Conservation (phyloP, 1,140 invertebrate genomes). For the Epicauta chinensis region DNA sequence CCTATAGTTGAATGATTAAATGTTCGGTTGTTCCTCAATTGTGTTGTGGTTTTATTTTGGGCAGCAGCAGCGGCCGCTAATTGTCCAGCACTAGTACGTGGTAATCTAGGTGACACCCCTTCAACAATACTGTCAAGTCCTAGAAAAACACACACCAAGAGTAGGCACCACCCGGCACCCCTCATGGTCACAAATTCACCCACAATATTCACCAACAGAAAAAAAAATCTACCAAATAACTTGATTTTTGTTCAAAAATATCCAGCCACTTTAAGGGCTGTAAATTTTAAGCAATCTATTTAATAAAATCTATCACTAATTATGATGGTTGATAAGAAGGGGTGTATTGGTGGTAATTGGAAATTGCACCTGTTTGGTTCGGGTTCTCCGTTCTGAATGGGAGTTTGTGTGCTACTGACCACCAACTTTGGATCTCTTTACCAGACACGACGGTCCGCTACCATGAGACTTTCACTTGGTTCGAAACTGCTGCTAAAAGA, state of each 20-base stretch:
- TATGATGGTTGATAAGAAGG: not conserved
- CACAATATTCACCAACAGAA: constrained; percentile 1
- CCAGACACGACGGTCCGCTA: not conserved
- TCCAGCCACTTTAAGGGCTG: constrained; percentile 1
- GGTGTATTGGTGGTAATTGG: not conserved
- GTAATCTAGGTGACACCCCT: constrained; percentile 33
- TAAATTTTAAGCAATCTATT: constrained; percentile 5
- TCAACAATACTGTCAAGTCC: constrained; percentile 8
- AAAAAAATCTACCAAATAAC: not conserved
- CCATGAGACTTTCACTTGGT: constrained; percentile 21
- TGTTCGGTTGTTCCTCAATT: constrained; percentile 27
- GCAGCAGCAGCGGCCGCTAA: constrained; percentile 37
- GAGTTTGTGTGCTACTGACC: constrained; percentile 28
- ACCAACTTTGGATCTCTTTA: not conserved
- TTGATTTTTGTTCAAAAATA: not conserved
- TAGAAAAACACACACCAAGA: constrained; percentile 26
- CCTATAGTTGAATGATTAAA: constrained; percentile 2
- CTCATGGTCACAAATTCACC: constrained; percentile 24
- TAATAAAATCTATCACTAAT: not conserved
- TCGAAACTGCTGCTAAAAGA: constrained; percentile 11
- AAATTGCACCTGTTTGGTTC: constrained; percentile 14
- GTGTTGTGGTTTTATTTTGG: constrained; percentile 35
- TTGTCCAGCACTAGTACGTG: constrained; percentile 40
- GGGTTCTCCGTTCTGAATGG: constrained; percentile 15
- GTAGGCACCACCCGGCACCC: constrained; percentile 32